Percentiles rank a stretch among this genome's conserved stretches.
Evolutionary conservation across 1,140 invertebrate species (phyloP).

Genomic region (Zaprionus lachaisei): DNA sequence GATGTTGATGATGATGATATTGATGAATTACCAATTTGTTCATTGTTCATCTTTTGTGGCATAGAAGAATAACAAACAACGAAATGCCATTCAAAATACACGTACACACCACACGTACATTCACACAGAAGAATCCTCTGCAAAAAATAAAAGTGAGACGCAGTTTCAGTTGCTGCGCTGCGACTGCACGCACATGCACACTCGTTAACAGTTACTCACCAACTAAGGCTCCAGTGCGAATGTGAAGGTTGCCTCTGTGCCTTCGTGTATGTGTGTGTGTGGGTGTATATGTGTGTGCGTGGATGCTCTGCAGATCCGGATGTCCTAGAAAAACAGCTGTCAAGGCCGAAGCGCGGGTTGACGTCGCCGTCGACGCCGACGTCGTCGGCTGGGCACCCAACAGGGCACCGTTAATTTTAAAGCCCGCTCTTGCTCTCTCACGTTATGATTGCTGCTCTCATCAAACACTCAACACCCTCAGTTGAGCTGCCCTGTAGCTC

Average conservation of each 20-base stretch:
- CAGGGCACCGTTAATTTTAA: constrained; percentile 30
- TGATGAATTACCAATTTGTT: constrained; percentile 54
- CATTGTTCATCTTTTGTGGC: constrained; percentile 62
- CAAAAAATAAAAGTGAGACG: constrained; percentile 5
- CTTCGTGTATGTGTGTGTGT: neutral
- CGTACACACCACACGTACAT: constrained; percentile 13
- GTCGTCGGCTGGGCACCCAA: constrained; percentile 24
- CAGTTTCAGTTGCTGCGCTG: neutral
- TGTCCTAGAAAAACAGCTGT: constrained; percentile 44
- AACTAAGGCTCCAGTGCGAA: constrained; percentile 13
- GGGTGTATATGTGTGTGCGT: neutral
- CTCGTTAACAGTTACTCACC: constrained; percentile 36
- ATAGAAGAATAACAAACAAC: constrained; percentile 45
- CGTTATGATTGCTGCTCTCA: constrained; percentile 3
- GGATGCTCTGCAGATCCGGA: constrained; percentile 30
- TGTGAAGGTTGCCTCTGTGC: neutral
- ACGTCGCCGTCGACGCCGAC: constrained; percentile 7
- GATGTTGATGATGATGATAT: constrained; percentile 44
- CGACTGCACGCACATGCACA: constrained; percentile 9
- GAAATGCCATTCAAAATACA: constrained; percentile 50
- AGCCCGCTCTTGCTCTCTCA: constrained; percentile 19
- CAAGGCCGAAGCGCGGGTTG: constrained; percentile 35
- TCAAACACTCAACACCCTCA: constrained; percentile 2
- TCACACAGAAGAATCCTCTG: neutral
- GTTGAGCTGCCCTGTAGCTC: neutral